Base-by-base conservation (phyloP, 30 jellyfish, hydroid and myxozoan genomes). In the Nemopilema nomurai region DNA sequence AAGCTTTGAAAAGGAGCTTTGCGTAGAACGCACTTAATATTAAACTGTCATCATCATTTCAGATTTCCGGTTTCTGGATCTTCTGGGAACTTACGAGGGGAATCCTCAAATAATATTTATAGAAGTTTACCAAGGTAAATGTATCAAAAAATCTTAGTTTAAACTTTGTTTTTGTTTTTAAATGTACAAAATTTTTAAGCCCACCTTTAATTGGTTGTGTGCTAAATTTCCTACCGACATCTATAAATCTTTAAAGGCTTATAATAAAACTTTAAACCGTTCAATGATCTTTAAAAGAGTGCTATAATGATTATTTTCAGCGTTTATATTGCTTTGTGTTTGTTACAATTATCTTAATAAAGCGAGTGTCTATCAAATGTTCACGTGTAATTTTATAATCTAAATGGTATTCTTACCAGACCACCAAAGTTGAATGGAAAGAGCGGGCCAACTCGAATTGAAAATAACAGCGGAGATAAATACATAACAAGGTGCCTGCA, bases 71-170 rank as follows among this genome's bases (percentile, higher is more conserved):
- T 80, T 23, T n/a, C 26, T 77, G 87, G 87, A 17, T 77, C 87
- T 33, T 77, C 78, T 18, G 79, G 70, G 28, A 69, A 16, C 52
- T 79, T 49, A 62, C 91, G 91, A 20, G 91, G 91, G 57, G 91
- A 83, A 33, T 51, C 85, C n/a, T 25, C 64, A 49, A 71, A 53
- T 33, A 76, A 41, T 71, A 49, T 53, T 49, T 51, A 30, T 83
- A 83, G 57, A 62, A 71, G 33, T n/a, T 57, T 78, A 0, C 91
- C 81, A 71, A 83, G 91, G 91, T 83, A 83, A 71, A 24, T 28
- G 20, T 41, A 13, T 41, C 6, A 27, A 28, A 20, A 69, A 69
- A 24, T 1, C 16, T 28, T 69, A 69, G 24, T 8, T 41, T 3
- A 29, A 21, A 16, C 16, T 1, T 69, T n/a, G 21, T 41, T 21